These are phyloP conservation scores for Hydropsyche betteni DNA, from an alignment of 2,888 invertebrate genomes.

Conservation along the genomic window DNA sequence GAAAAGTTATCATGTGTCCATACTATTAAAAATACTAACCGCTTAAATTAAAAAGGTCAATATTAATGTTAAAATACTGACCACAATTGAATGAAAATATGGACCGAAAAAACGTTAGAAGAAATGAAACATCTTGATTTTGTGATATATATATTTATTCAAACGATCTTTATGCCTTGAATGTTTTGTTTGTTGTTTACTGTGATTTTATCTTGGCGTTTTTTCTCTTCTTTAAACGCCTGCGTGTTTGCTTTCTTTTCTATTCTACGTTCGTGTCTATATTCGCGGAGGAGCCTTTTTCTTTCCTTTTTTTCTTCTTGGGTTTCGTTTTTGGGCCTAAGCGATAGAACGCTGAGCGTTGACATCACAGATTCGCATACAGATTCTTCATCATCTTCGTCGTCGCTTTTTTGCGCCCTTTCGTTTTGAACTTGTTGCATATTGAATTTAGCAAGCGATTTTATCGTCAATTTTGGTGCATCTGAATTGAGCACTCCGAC, in stretches of 20 bases:
- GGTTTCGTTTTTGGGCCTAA: conserved; percentile 79
- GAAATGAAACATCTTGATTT: no score
- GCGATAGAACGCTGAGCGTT: conserved; percentile 73
- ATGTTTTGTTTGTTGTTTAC: conserved; percentile 79
- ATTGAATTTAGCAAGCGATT: conserved; percentile 74
- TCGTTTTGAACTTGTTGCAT: conserved; percentile 58
- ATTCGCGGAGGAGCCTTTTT: conserved; percentile 81
- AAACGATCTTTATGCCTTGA: conserved; percentile 76
- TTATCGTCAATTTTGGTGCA: conserved; percentile 72
- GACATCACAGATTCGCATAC: conserved; percentile 73
- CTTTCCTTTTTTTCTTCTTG: conserved; percentile 79
- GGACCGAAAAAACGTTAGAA: no score
- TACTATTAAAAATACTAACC: no score
- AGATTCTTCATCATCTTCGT: conserved; percentile 67
- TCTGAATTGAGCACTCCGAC: conserved; percentile 69
- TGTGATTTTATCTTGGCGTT: conserved; percentile 79
- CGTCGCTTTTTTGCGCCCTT: conserved; percentile 52
- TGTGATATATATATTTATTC: conserved; percentile 49
- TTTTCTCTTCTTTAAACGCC: conserved; percentile 88
- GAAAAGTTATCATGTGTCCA: no score
- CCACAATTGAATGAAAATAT: no score
- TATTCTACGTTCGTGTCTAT: conserved; percentile 77
- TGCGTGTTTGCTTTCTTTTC: conserved; percentile 84
- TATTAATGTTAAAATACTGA: no score
- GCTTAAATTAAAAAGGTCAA: no score